phyloP scores from a whole-genome alignment of 2,888 invertebrate species.

The Chrysina gloriosa region DNA sequence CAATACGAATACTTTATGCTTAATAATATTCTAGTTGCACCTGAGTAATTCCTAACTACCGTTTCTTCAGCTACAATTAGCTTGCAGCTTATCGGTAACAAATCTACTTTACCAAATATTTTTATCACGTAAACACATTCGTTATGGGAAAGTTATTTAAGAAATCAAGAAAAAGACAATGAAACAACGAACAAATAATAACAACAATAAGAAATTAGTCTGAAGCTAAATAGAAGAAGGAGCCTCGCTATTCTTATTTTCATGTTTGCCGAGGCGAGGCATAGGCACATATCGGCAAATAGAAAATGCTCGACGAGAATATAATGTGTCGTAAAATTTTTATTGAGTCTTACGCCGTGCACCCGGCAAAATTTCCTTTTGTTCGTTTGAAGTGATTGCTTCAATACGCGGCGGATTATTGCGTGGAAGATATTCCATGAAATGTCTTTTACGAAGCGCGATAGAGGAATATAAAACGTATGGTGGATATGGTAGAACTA shows the following conservation, averaged over 20 bases:
- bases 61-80: too few species aligned
- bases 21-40: too few species aligned
- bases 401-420: constrained; percentile 18
- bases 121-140: background rate
- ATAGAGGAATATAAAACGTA: constrained; percentile 4
- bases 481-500: background rate
- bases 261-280: constrained; percentile 26
- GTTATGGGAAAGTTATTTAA: constrained; percentile 23
- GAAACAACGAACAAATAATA: constrained; percentile 6
- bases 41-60: too few species aligned
- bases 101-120: background rate
- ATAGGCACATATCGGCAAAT: constrained; percentile 20
- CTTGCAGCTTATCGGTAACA: too few species aligned
- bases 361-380: constrained; percentile 31
- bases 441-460: constrained; percentile 9
- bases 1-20: too few species aligned
- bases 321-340: constrained; percentile 37
- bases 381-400: constrained; percentile 22
- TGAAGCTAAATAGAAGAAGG: constrained; percentile 17
- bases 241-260: constrained; percentile 22
- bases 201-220: constrained; percentile 25
- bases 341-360: constrained; percentile 25
- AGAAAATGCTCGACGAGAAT: constrained; percentile 32
- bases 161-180: constrained; percentile 7
- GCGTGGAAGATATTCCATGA: constrained; percentile 19